phyloP scores from a whole-genome alignment of 2,113 vertebrate species.

The Indri indri region DNA sequence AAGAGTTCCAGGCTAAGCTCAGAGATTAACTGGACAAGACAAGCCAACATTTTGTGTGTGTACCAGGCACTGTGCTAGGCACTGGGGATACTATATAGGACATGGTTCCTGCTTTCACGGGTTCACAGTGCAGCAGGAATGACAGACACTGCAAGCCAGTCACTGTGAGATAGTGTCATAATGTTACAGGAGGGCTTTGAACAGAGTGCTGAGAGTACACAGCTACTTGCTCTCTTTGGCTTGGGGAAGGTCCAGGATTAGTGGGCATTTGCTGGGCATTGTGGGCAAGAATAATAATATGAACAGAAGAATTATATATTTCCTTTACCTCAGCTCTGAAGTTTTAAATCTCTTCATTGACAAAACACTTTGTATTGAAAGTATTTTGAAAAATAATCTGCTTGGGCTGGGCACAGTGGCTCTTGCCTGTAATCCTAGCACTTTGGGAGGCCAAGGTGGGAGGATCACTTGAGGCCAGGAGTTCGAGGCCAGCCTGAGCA shows the following conservation, averaged over 20 bases:
- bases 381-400: background rate
- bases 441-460: background rate
- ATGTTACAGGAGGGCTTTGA: background rate
- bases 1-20: background rate
- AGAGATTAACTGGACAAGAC: background rate
- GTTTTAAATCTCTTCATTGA: background rate
- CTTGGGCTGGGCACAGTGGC: too few relatives aligned
- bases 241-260: background rate
- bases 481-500: background rate
- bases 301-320: background rate
- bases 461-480: background rate
- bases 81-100: background rate
- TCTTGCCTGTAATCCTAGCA: background rate
- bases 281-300: background rate
- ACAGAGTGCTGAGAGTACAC: background rate
- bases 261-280: background rate
- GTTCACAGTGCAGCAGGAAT: background rate
- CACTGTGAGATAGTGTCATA: background rate
- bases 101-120: background rate
- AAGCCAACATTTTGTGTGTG: background rate
- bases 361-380: background rate
- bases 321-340: slow-evolving; percentile 11
- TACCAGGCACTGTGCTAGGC: background rate
- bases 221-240: background rate
- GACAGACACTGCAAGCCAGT: background rate